Conservation (phyloP, 1,140 invertebrate genomes). For the Hypothenemus hampei region DNA sequence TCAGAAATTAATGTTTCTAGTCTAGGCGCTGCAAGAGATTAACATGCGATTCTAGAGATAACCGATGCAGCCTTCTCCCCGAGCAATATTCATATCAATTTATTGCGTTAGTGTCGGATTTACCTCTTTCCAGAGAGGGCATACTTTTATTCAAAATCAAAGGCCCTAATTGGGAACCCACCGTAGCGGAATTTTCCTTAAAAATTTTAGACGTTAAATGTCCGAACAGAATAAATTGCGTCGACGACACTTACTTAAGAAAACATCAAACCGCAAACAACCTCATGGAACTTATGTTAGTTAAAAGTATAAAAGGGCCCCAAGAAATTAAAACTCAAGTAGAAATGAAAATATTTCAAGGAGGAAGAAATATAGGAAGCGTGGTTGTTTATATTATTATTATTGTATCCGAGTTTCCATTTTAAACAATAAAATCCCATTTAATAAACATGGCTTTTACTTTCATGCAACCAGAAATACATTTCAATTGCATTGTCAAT, state of each 20-base stretch:
- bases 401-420: constrained; percentile 78
- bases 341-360: constrained; percentile 76
- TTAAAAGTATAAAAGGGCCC: constrained; percentile 69
- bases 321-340: constrained; percentile 86
- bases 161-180: constrained; percentile 62
- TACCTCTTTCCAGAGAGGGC: constrained; percentile 65
- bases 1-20: neutral
- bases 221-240: constrained; percentile 54
- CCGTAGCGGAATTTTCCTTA: constrained; percentile 70
- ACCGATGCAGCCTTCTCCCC: constrained; percentile 68
- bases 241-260: constrained; percentile 61
- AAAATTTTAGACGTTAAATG: constrained; percentile 61
- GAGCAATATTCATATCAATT: constrained; percentile 86
- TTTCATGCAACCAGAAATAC: too few species aligned
- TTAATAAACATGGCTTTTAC: too few species aligned
- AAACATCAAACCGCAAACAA: constrained; percentile 27
- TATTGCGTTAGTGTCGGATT: constrained; percentile 80
- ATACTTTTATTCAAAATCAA: constrained; percentile 84
- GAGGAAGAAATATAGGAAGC: constrained; percentile 63
- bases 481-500: too few species aligned
- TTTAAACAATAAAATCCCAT: too few species aligned
- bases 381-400: constrained; percentile 78
- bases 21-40: constrained; percentile 77
- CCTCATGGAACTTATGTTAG: constrained; percentile 64
- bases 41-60: constrained; percentile 63